Conservation (phyloP, 2,888 invertebrate species). For the Pterostichus madidus region DNA sequence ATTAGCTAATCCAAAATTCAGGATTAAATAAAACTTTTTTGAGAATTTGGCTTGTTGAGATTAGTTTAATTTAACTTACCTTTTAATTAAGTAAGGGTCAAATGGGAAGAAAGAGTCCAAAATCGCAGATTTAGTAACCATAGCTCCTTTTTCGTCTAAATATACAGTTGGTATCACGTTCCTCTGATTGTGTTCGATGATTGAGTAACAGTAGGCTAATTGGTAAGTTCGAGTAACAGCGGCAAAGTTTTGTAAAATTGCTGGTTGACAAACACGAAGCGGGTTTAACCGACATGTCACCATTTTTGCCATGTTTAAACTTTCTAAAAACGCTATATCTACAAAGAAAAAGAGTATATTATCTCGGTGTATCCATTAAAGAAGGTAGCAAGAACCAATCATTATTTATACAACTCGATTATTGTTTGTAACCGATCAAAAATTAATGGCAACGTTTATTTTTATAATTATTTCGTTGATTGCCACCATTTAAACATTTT, state of each 20-base stretch:
- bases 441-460: too few relatives aligned
- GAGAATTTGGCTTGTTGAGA: too few relatives aligned
- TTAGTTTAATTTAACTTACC: constrained; percentile 75
- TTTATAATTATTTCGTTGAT: constrained; percentile 58
- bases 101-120: constrained; percentile 90
- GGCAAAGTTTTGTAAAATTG: constrained; percentile 89
- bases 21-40: too few relatives aligned
- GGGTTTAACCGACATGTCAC: constrained; percentile 94
- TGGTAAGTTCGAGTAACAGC: constrained; percentile 91
- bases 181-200: constrained; percentile 91
- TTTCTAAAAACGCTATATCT: constrained; percentile 90
- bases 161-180: constrained; percentile 81
- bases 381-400: too few relatives aligned
- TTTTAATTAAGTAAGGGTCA: constrained; percentile 90
- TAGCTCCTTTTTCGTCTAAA: constrained; percentile 77
- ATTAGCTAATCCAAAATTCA: too few relatives aligned
- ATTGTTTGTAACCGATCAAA: too few relatives aligned
- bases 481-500: too few relatives aligned
- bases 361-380: too few relatives aligned
- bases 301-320: constrained; percentile 90
- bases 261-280: constrained; percentile 87
- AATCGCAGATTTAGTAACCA: constrained; percentile 75
- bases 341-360: constrained; percentile 77
- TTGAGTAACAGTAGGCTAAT: constrained; percentile 93
- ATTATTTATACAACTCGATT: too few relatives aligned